Conservation (phyloP, 2,113 vertebrate species). For the Colistium nudipinnis region DNA sequence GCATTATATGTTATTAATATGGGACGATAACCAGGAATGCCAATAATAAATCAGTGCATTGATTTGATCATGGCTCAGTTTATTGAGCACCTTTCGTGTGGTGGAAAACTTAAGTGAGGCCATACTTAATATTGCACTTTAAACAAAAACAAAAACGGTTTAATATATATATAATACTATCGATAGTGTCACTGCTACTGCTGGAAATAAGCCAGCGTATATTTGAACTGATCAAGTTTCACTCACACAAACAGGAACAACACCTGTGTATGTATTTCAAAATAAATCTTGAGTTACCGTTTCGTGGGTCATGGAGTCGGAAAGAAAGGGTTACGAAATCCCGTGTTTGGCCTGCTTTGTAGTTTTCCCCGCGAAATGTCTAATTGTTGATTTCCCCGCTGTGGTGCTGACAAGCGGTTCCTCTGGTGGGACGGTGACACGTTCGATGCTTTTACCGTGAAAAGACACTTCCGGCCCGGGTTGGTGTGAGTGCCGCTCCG, state of each 20-base stretch:
- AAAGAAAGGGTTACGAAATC: background rate
- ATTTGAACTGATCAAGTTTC: background rate
- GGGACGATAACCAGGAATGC: background rate
- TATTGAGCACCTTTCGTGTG: background rate
- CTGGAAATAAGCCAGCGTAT: background rate
- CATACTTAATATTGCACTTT: too few relatives aligned
- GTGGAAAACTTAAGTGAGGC: background rate
- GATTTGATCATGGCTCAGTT: background rate
- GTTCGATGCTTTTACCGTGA: constrained; percentile 5
- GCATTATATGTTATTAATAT: too few relatives aligned
- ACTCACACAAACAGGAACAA: background rate
- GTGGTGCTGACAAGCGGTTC: background rate
- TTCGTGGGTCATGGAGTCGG: background rate
- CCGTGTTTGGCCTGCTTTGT: too few relatives aligned
- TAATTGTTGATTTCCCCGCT: background rate
- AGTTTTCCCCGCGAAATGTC: background rate
- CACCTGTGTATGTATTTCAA: constrained; percentile 27
- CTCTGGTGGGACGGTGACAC: too few relatives aligned
- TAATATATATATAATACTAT: background rate
- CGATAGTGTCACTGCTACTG: background rate
- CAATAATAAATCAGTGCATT: background rate
- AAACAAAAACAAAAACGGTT: too few relatives aligned
- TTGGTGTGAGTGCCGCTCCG: background rate
- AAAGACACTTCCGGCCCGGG: constrained; percentile 17
- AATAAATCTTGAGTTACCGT: constrained; percentile 26